Evolutionary conservation across 2,113 vertebrate species (phyloP), one percentile per base, ranked within the genome.

Genomic region (Tamias sibiricus): DNA sequence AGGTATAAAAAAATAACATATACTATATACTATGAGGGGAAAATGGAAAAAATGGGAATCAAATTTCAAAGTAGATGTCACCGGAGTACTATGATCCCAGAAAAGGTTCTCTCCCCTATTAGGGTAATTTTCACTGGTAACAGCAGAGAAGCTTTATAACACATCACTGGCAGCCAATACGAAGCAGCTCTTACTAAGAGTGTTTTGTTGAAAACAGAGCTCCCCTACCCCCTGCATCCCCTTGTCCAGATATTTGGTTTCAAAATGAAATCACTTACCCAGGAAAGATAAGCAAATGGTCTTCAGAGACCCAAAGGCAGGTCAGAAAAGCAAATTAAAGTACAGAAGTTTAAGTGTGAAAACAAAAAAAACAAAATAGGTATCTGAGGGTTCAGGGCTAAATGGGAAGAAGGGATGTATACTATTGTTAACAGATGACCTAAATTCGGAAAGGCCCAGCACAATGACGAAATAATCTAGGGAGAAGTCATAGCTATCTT

Each of bases 241-340:
- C 10, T 8, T 47, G 30, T 52, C 30, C 16, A 82, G 32, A 83
- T 90, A 59, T 4, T 91, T 75, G n/a, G 26, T 85, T 94, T 97
- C n/a, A 74, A 40, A 93, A 97, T 93, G 77, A 96, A 93, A 68
- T 88, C 22, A 26, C 1, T 77, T 52, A 72, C 54, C 57, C 95
- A 72, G 52, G 52, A 84, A 90, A 94, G 57, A 76, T 80, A 96
- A 72, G 82, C 8, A 59, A 77, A 66, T 28, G 87, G 62, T 44
- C 40, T 86, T 85, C 14, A 81, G 35, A 47, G 19, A 74, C 13
- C 6, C 42, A 74, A 28, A 92, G 28, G 37, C 42, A 76, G 82
- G 30, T 87, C 37, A 87, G 32, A 90, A 90, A 74, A 92, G 28
- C 14, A 87, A 28, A 32, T 76, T 72, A 54, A 71, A 82, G 32